phyloP scores from a whole-genome alignment of 1,140 invertebrate species.

The Amyelois transitella region DNA sequence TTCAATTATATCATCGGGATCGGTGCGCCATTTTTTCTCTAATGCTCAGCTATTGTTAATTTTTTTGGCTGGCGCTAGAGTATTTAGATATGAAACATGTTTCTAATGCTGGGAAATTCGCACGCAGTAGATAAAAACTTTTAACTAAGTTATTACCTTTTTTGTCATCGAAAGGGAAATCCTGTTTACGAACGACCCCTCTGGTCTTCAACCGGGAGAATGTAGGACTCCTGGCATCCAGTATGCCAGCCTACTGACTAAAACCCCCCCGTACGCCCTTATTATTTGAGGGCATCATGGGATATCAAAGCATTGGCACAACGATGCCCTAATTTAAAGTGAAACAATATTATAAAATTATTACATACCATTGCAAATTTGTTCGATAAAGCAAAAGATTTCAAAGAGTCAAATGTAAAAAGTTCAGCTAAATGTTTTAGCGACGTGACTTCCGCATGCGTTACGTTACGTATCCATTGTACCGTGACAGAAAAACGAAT shows the following conservation, averaged over 20 bases:
- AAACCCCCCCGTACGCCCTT: too few relatives aligned
- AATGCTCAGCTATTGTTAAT: neutral
- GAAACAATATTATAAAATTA: too few relatives aligned
- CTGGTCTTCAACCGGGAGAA: too few relatives aligned
- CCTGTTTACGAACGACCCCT: neutral
- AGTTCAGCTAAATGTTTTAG: neutral
- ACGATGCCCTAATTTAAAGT: too few relatives aligned
- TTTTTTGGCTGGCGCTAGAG: neutral
- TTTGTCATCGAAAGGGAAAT: neutral
- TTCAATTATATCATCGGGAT: neutral
- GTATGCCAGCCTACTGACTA: too few relatives aligned
- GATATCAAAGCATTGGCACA: too few relatives aligned
- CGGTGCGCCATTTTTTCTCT: neutral
- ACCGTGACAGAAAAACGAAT: neutral
- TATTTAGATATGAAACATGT: neutral
- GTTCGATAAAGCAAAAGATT: neutral
- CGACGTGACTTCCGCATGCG: constrained; percentile 10
- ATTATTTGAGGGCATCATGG: too few relatives aligned
- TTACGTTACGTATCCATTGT: constrained; percentile 3
- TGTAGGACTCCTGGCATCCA: too few relatives aligned
- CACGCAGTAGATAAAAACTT: neutral
- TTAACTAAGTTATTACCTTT: neutral
- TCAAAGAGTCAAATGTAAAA: neutral
- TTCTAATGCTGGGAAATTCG: neutral
- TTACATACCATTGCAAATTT: neutral